Evolutionary conservation across 2,113 vertebrate genomes (phyloP), one percentile per base, ranked within the genome.

Genomic region (Syngnathus floridae): DNA sequence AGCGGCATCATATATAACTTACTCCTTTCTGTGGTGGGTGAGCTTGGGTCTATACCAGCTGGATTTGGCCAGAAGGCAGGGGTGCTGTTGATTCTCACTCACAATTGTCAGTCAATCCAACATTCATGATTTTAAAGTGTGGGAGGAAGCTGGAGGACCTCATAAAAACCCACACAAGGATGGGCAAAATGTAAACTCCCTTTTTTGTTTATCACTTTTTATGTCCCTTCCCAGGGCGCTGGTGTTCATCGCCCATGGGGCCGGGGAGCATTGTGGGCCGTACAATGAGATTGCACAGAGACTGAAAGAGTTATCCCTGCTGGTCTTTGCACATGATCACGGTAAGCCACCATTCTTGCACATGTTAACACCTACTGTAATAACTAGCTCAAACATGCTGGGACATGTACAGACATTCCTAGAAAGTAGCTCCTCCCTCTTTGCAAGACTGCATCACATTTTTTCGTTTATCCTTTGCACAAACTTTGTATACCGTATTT

Each of bases 321-420:
- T 95, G 84, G 94, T 93, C 26, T 99, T 98, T 62, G 87, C 94
- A 63, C 95, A 99, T 6, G 97, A 99, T 81, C 95, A 98, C 0
- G 92, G 96, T 99, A 85, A 95, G 95, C 92, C 56, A 70, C 49
- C 60, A 48, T 45, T 26, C 59, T 60, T 43, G 21, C 58, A 64
- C 56, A 51, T 31, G 51, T 51, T 63, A 40, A 70, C 65, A 64
- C 64, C 63, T 46, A 46, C 56, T 13, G 22, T 31, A 48, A 17
- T 31, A 21, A 64, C 69, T 49, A 38, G 46, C 16, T 35, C 65
- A 71, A 38, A 37, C 49, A 59, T 0, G 4, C 60, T 59, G 17
- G 41, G 52, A 41, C 62, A 54, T 62, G 14, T 41, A 52, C 59
- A 21, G 9, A 48, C 31, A 22, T 41, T 65, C 37, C 21, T 40